phyloP scores from a whole-genome alignment of 2,113 vertebrate species.

The Emberiza fucata region DNA sequence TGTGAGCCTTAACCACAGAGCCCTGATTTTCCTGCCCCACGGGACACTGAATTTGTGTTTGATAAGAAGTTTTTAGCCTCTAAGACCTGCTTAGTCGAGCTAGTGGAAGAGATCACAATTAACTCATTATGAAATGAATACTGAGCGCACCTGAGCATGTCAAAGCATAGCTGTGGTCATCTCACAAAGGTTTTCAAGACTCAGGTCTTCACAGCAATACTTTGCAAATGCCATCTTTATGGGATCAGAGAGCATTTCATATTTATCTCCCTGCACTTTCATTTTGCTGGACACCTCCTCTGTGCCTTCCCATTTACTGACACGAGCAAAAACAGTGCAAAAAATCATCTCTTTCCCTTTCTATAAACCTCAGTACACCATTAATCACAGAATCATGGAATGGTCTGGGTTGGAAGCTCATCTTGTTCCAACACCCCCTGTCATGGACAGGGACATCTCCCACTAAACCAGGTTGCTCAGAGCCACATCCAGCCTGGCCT shows the following conservation, averaged over 20 bases:
- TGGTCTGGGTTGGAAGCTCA: not conserved
- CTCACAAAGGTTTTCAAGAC: not conserved
- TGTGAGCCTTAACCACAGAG: not conserved
- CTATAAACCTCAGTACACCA: not conserved
- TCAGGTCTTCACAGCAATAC: not conserved
- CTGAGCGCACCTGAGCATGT: not conserved
- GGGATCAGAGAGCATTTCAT: not conserved
- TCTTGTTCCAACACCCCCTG: not conserved
- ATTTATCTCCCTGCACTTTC: not conserved
- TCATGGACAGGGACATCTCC: not conserved
- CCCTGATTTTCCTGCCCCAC: not conserved
- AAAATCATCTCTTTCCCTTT: not conserved
- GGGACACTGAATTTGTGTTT: not conserved
- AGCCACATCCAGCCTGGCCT: not conserved
- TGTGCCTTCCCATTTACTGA: not conserved
- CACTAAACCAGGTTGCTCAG: not conserved
- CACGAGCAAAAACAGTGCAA: not conserved
- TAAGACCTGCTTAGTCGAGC: not conserved
- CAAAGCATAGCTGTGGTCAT: not conserved
- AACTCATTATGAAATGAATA: not conserved
- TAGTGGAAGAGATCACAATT: not conserved
- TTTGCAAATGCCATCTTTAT: not conserved
- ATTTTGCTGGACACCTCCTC: not conserved
- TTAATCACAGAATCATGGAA: not conserved
- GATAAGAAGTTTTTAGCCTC: not conserved